These are phyloP conservation scores for Lottia scabra DNA, from an alignment of 2,888 invertebrate species.

Conservation along the genomic window DNA sequence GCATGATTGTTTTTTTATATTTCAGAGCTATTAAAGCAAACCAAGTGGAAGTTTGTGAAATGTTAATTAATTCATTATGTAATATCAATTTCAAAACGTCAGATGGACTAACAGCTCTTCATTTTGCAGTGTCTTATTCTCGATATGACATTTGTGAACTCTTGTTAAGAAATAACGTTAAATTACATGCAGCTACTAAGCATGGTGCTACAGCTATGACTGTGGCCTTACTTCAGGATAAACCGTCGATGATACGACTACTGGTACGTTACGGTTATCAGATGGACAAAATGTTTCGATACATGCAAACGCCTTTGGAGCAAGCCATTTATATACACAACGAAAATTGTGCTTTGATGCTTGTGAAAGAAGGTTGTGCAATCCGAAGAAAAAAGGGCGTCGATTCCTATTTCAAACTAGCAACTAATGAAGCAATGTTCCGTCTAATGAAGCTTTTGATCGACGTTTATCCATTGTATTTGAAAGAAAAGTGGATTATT, in stretches of 20 bases:
- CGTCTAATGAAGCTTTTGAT: conserved; percentile 49
- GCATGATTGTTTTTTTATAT: conserved; percentile 24
- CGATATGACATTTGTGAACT: conserved; percentile 57
- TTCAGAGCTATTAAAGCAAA: conserved; percentile 60
- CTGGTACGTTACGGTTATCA: conserved; percentile 60
- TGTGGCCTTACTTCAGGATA: conserved; percentile 59
- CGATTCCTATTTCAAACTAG: conserved; percentile 52
- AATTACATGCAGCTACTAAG: conserved; percentile 52
- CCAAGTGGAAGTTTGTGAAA: conserved; percentile 54
- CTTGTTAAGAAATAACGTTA: conserved; percentile 50
- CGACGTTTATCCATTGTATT: conserved; percentile 48
- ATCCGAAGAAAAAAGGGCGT: conserved; percentile 38
- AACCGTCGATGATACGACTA: conserved; percentile 54
- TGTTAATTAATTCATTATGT: conserved; percentile 59
- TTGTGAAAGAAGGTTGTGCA: conserved; percentile 58
- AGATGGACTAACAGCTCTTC: conserved; percentile 59
- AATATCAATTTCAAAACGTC: conserved; percentile 56
- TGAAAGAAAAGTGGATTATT: conserved; percentile 58
- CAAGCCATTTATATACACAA: conserved; percentile 60
- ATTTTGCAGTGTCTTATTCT: conserved; percentile 57
- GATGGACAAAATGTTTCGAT: conserved; percentile 52
- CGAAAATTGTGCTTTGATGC: conserved; percentile 58
- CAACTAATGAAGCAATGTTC: conserved; percentile 54
- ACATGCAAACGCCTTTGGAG: conserved; percentile 59
- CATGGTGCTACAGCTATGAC: conserved; percentile 62